Conservation (phyloP, 2,113 vertebrate species). For the Tichodroma muraria region DNA sequence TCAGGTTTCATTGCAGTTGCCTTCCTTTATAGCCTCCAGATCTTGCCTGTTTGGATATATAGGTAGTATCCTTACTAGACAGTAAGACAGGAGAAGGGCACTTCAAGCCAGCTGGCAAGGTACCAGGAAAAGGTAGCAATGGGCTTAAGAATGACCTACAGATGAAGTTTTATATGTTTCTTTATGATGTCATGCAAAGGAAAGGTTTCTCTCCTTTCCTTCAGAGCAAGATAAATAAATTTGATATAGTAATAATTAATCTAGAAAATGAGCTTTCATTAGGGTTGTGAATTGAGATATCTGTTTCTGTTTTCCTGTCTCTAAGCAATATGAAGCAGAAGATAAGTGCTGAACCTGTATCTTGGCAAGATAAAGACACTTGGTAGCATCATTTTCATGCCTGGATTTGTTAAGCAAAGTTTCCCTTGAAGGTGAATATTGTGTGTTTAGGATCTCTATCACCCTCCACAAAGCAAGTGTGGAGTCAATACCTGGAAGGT, state of each 20-base stretch:
- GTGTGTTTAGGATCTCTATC: background rate
- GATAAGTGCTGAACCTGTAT: background rate
- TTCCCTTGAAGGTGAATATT: background rate
- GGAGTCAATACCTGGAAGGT: background rate
- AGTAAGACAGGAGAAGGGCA: background rate
- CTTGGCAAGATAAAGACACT: background rate
- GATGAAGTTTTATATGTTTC: background rate
- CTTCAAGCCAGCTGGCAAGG: background rate
- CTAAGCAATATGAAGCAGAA: background rate
- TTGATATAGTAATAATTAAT: background rate
- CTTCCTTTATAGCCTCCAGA: background rate
- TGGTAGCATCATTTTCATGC: rapidly evolving
- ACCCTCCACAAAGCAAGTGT: background rate
- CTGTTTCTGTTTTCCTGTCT: background rate
- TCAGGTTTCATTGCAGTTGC: background rate
- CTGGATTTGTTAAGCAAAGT: background rate
- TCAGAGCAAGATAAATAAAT: background rate
- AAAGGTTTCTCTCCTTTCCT: background rate
- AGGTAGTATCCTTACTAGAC: background rate
- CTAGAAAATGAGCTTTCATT: background rate
- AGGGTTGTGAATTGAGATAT: rapidly evolving
- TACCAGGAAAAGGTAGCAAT: background rate
- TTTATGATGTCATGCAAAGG: background rate
- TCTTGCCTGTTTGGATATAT: background rate
- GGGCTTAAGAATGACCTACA: background rate